Percentiles rank a stretch among this genome's conserved stretches.
phyloP scores from a whole-genome alignment of 2,113 vertebrate genomes.

The Tachysurus vachellii region DNA sequence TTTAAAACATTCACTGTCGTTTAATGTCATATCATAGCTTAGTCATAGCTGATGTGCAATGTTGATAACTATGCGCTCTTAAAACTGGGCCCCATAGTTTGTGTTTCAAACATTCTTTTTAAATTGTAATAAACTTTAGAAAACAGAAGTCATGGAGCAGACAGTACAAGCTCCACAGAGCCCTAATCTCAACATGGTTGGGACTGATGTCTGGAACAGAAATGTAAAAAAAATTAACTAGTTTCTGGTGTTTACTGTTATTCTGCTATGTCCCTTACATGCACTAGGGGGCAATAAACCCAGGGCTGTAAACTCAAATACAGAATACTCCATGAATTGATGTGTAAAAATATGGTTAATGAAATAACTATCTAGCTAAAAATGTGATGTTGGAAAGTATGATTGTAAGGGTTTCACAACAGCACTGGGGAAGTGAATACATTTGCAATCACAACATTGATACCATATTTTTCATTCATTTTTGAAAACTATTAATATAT shows the following conservation, averaged over 20 bases:
- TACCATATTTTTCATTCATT: not conserved
- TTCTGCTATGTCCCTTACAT: not conserved
- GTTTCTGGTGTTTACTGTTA: not conserved
- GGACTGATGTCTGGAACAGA: not conserved
- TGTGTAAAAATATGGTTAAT: not conserved
- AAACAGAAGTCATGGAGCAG: not conserved
- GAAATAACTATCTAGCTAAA: not conserved
- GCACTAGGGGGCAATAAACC: conserved; percentile 3
- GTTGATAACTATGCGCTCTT: not conserved
- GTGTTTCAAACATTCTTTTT: not conserved
- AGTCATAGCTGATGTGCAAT: not conserved
- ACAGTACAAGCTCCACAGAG: not conserved
- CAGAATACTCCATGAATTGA: not conserved
- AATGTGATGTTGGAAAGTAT: not conserved
- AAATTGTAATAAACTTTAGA: not conserved
- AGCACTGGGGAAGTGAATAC: not conserved
- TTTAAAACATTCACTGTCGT: not conserved
- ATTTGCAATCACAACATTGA: not conserved
- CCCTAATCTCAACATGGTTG: not conserved
- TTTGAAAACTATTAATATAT: not conserved
- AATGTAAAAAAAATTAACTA: not conserved
- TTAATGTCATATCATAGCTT: not conserved
- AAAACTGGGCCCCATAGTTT: not conserved
- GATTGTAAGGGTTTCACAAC: not conserved
- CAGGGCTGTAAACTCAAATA: not conserved